A percentile compares a stretch with the other conserved stretches of the same genome.
These are phyloP conservation scores for Polylopha cassiicola DNA, from an alignment of 2,888 invertebrate genomes.

Conservation along the genomic window DNA sequence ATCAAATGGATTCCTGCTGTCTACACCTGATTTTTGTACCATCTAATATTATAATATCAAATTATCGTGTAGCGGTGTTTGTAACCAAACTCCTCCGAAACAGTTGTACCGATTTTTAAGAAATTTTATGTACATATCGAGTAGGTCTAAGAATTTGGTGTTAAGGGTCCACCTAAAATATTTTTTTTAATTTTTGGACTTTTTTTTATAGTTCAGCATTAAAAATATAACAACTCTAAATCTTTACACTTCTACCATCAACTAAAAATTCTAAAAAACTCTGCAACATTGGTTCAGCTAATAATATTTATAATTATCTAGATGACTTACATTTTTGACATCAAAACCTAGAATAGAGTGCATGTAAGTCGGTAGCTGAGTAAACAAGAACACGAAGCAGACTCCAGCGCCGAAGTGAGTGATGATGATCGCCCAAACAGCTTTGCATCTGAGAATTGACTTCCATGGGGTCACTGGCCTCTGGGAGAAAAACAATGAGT, in stretches of 20 bases:
- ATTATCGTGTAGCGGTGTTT: too few species aligned
- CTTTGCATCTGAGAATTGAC: slow-evolving; percentile 64
- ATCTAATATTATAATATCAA: too few species aligned
- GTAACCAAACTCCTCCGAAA: too few species aligned
- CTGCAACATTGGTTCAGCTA: neutral
- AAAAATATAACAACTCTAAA: too few species aligned
- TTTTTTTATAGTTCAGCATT: too few species aligned
- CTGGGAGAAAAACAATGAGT: slow-evolving; percentile 31
- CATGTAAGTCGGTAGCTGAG: slow-evolving; percentile 81
- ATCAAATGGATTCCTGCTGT: too few species aligned
- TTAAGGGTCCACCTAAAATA: too few species aligned
- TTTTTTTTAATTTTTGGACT: too few species aligned
- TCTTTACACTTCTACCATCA: neutral
- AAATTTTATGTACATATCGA: too few species aligned
- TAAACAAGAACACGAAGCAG: slow-evolving; percentile 79
- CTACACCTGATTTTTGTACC: too few species aligned
- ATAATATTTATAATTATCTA: neutral
- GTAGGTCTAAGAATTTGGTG: too few species aligned
- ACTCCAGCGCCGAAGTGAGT: slow-evolving; percentile 75
- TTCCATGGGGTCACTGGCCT: slow-evolving; percentile 68
- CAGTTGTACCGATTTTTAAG: too few species aligned
- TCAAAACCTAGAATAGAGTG: slow-evolving; percentile 72
- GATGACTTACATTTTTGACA: slow-evolving; percentile 50
- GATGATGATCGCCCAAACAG: slow-evolving; percentile 71
- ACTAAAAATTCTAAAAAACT: neutral